phyloP scores from a whole-genome alignment of 2,113 vertebrate species.

The Syrrhaptes paradoxus region DNA sequence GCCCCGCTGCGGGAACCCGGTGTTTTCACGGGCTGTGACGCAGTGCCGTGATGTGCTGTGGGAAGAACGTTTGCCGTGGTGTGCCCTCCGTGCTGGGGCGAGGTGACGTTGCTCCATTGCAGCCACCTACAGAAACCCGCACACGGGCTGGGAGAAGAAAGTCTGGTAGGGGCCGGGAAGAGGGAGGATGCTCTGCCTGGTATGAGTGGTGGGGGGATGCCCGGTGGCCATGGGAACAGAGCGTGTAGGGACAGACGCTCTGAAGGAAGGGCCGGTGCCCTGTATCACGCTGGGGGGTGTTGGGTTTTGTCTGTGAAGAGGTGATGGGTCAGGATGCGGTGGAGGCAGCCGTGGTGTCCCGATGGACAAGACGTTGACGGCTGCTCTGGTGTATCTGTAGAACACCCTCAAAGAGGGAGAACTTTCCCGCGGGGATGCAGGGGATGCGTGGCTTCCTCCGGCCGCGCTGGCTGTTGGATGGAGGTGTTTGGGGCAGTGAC shows the following conservation, averaged over 20 bases:
- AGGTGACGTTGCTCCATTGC: neutral
- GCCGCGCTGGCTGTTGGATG: too few relatives aligned
- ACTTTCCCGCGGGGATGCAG: too few relatives aligned
- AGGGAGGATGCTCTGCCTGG: neutral
- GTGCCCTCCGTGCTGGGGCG: neutral
- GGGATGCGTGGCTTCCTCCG: too few relatives aligned
- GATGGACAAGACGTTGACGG: neutral
- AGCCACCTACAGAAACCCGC: neutral
- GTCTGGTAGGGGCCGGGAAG: neutral
- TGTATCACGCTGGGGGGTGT: neutral
- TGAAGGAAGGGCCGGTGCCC: neutral
- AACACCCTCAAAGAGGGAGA: too few relatives aligned
- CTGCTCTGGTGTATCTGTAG: neutral
- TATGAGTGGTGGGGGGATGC: neutral
- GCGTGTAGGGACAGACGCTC: neutral
- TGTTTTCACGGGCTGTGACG: neutral
- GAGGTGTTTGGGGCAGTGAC: too few relatives aligned
- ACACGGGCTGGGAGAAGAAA: neutral
- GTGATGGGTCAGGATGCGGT: neutral
- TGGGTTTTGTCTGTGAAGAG: neutral
- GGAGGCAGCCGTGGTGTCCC: neutral
- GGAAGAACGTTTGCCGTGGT: neutral
- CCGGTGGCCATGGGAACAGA: neutral
- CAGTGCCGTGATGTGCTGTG: neutral
- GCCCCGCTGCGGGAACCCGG: neutral